Conservation (phyloP, 1,140 invertebrate genomes). For the Neuroterus valhalla region DNA sequence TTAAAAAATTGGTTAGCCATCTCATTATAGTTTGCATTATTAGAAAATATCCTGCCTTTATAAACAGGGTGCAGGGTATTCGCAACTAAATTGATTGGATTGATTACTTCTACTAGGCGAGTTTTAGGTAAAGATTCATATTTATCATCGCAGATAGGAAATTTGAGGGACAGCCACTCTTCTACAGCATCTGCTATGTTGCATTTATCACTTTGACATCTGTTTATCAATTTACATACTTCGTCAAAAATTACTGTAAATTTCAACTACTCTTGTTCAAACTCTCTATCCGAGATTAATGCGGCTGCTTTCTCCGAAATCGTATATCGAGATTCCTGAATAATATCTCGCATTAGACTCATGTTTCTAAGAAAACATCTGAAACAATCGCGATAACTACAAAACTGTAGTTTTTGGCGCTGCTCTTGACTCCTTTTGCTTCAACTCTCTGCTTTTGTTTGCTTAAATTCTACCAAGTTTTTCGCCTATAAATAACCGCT, state of each 20-base stretch:
- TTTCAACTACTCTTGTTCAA: neutral
- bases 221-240: conserved; percentile 1
- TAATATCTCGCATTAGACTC: no score
- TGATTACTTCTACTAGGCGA: neutral
- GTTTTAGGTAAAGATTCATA: neutral
- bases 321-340: no score
- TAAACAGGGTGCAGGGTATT: neutral
- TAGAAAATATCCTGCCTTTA: neutral
- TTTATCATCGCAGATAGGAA: neutral
- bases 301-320: no score
- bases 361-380: no score
- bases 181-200: neutral
- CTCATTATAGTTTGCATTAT: neutral
- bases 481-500: no score
- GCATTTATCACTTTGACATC: neutral
- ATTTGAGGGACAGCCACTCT: neutral
- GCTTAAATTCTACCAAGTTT: no score
- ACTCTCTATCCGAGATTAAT: neutral
- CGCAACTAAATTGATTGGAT: neutral
- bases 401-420: no score
- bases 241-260: neutral
- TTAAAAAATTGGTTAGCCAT: neutral
- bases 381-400: no score
- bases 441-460: no score
- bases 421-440: no score